Base-by-base conservation (phyloP, 2,888 invertebrate genomes). In the Troides oblongomaculatus region DNA sequence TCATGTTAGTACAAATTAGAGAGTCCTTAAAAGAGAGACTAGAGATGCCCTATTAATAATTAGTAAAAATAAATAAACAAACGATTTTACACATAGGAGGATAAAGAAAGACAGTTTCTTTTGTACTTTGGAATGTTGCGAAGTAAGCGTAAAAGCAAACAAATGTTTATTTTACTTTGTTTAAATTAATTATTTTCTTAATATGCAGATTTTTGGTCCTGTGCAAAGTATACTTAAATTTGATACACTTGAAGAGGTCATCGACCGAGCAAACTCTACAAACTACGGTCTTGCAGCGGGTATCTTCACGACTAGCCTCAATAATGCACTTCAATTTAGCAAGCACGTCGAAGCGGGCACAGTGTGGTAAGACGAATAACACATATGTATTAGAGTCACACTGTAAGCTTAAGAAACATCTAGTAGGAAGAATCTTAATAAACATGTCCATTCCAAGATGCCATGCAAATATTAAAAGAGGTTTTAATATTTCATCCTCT, bases 211-310 rank as follows among this genome's bases (percentile, higher is more conserved):
- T 76, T 98, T 98, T 83, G 98, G 98, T 0, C 98, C 98, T 0
- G 98, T 98, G 0, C 97, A 97, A 86, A 95, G 95, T 68, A 97
- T 98, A 77, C 89, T 97, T 57, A 97, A 97, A 85, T 98, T 97
- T 79, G 95, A 95, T 58, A 94, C 94, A 1, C 80, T 96, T 62
- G 95, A 95, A 1, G 98, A 98, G 86, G 96, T 96, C 1, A 95
- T 98, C 68, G 95, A 96, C 72, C 93, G 97, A 74, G 96, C 97
- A 12, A 98, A 98, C 83, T 90, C 94, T 73, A 96, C 97, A 0
- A 89, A 86, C 57, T 98, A 96, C 78, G 98, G 98, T 23, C 93
- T 98, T 53, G 97, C 97, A 0, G 95, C 97, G 30, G 97, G 96
- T 14, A 94, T 97, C 70, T 93, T 97, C 72, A 97, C 97, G 18